Percentiles rank a stretch among this genome's conserved stretches.
These are phyloP conservation scores for Idaea dimidiata DNA, from an alignment of 2,888 invertebrate species.

Conservation along the genomic window DNA sequence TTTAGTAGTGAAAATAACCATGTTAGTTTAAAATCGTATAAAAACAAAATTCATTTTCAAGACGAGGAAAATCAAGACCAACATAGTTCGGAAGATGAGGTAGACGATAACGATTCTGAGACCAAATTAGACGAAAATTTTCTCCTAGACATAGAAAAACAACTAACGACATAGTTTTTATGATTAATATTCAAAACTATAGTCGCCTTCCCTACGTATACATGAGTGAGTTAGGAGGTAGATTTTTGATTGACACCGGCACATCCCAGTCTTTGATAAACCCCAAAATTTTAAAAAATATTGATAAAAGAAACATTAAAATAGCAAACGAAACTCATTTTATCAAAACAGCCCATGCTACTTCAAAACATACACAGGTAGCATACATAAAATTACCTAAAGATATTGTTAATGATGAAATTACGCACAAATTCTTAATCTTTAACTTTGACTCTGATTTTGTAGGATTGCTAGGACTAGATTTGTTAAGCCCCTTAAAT, in stretches of 20 bases:
- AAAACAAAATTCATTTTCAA: constrained; percentile 15
- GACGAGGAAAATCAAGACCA: background rate
- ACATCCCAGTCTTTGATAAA: constrained; percentile 27
- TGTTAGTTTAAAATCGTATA: too few species aligned
- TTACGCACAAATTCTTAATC: constrained; percentile 32
- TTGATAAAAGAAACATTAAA: constrained; percentile 3
- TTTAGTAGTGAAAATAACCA: too few species aligned
- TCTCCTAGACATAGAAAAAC: constrained; percentile 11
- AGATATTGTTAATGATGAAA: constrained; percentile 25
- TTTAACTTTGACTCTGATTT: constrained; percentile 33
- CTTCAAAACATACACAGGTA: constrained; percentile 35
- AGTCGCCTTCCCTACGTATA: constrained; percentile 23
- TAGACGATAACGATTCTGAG: constrained; percentile 1
- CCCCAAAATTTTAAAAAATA: constrained; percentile 17
- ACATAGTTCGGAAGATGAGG: background rate
- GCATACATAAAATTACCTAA: constrained; percentile 19
- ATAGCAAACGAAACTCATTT: constrained; percentile 43
- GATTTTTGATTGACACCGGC: constrained; percentile 32
- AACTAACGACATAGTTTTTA: constrained; percentile 17
- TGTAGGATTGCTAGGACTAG: constrained; percentile 31
- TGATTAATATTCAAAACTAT: constrained; percentile 18
- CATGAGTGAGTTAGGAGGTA: constrained; percentile 27
- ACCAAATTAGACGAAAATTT: constrained; percentile 21
- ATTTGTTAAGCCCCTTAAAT: constrained; percentile 21
- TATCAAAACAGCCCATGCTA: constrained; percentile 52